A percentile compares a stretch with the other conserved stretches of the same genome.
phyloP scores from a whole-genome alignment of 2,888 invertebrate species.

The Imbricaverruca yamaguchii region DNA sequence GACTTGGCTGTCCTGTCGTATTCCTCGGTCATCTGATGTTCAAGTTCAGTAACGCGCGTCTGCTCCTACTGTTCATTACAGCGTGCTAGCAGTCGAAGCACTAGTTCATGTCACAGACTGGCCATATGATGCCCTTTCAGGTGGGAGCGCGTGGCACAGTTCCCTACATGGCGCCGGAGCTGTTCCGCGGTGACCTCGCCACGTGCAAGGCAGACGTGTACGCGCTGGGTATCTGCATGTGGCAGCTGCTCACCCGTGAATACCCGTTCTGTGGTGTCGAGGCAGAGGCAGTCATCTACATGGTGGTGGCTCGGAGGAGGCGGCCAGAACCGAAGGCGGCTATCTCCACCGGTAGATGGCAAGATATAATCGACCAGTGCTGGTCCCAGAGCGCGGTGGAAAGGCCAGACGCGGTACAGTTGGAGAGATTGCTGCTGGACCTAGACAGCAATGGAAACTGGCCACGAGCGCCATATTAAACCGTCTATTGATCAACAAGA shows the following conservation, averaged over 20 bases:
- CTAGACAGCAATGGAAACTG: neutral
- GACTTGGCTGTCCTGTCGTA: too few relatives aligned
- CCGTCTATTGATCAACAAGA: neutral
- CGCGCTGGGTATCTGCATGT: neutral
- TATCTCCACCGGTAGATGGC: neutral
- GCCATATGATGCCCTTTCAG: neutral
- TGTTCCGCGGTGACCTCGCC: slow-evolving; percentile 15
- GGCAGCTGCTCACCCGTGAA: neutral
- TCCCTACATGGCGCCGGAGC: slow-evolving; percentile 23
- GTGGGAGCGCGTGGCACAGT: neutral
- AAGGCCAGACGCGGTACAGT: neutral
- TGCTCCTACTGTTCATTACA: too few relatives aligned
- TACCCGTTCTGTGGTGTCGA: neutral
- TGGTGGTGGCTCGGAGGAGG: neutral
- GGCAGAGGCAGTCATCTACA: slow-evolving; percentile 1
- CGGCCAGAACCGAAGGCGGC: neutral
- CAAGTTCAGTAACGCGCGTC: too few relatives aligned
- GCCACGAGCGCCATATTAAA: neutral
- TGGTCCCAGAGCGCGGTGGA: neutral
- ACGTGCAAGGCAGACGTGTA: slow-evolving; percentile 2
- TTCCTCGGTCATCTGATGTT: too few relatives aligned
- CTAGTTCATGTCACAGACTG: too few relatives aligned
- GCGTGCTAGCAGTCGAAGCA: too few relatives aligned
- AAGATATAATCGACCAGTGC: neutral
- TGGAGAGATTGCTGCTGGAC: neutral